Conservation (phyloP, 2,113 vertebrate genomes). For the Sterrhoptilus dennistouni region DNA sequence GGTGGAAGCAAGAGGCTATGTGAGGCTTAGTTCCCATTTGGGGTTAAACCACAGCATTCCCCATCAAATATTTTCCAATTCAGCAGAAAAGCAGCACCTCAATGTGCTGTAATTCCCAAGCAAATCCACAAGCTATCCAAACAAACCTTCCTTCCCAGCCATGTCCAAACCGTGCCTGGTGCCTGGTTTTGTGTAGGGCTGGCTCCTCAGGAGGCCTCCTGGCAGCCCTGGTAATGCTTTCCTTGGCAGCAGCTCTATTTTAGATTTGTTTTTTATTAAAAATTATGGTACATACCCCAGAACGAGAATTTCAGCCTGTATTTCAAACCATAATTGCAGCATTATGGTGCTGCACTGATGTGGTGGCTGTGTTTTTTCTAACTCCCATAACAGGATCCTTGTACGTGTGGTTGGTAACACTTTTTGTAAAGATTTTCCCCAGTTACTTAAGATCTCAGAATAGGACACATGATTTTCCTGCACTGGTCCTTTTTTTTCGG, state of each 20-base stretch:
- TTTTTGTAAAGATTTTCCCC: background rate
- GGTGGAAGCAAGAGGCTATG: background rate
- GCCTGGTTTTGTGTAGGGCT: background rate
- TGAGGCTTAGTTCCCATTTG: background rate
- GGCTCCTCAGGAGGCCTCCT: background rate
- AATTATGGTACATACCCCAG: background rate
- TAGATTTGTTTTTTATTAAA: conserved; percentile 32
- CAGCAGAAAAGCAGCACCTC: background rate
- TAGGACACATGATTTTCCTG: background rate
- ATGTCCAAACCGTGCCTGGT: background rate
- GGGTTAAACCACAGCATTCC: background rate
- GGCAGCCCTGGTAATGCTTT: conserved; percentile 19
- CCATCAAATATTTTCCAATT: background rate
- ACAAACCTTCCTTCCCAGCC: background rate
- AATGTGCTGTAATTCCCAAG: background rate
- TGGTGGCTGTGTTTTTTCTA: background rate
- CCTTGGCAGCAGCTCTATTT: conserved; percentile 32
- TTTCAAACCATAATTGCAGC: too few relatives aligned
- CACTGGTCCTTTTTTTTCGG: rapidly evolving
- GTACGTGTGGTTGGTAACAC: background rate
- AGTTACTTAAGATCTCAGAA: background rate
- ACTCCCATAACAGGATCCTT: background rate
- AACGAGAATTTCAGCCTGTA: background rate
- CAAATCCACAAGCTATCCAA: background rate
- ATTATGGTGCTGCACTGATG: background rate